Evolutionary conservation across 1,140 invertebrate species (phyloP).

Genomic region (Monochamus saltuarius): DNA sequence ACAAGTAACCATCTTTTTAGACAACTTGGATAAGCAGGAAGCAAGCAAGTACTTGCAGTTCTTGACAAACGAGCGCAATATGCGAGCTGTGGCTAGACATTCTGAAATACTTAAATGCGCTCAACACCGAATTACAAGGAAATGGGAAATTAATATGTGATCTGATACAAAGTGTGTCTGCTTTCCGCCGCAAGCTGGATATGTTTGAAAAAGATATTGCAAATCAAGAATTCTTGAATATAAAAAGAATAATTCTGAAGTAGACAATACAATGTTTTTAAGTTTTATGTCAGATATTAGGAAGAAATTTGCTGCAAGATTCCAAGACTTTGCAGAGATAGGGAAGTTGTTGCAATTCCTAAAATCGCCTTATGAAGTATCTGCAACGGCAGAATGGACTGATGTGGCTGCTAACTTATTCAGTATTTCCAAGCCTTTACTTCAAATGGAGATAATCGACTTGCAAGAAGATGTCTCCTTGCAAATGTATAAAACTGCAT

Average conservation of each 20-base stretch:
- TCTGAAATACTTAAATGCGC: conserved; percentile 19
- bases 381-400: conserved; percentile 17
- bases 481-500: conserved; percentile 23
- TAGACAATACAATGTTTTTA: conserved; percentile 10
- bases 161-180: conserved; percentile 22
- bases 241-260: conserved; percentile 12
- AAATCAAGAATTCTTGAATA: conserved; percentile 16
- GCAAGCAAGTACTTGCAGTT: conserved; percentile 8
- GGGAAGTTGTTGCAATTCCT: conserved; percentile 19
- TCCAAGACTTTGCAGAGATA: conserved; percentile 27
- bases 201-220: conserved; percentile 22
- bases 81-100: conserved; percentile 15
- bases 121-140: neutral
- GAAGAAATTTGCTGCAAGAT: conserved; percentile 22
- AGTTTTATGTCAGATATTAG: conserved; percentile 12
- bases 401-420: conserved; percentile 29
- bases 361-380: conserved; percentile 21
- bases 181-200: conserved; percentile 16
- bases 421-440: conserved; percentile 12
- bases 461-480: conserved; percentile 5
- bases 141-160: conserved; percentile 23
- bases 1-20: conserved; percentile 12
- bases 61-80: conserved; percentile 15
- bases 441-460: conserved; percentile 24
- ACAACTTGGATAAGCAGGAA: conserved; percentile 11